Percentiles rank a stretch among this genome's conserved stretches.
Evolutionary conservation across 2,888 invertebrate genomes (phyloP).

Genomic region (Lissocephala sabroskyi): DNA sequence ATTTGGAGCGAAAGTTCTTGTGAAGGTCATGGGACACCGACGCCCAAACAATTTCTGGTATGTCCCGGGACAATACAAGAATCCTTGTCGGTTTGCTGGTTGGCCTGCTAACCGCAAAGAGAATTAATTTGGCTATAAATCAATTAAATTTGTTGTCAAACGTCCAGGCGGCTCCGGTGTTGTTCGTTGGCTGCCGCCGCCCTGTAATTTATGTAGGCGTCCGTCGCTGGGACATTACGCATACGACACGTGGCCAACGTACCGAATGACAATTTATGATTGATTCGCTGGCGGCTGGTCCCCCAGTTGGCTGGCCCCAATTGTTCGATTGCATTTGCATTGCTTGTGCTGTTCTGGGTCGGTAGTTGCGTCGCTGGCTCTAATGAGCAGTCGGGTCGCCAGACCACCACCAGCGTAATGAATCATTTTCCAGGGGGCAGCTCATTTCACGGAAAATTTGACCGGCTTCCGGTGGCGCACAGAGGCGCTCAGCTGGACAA

Average conservation of each 20-base stretch:
- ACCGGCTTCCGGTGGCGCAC: conserved; percentile 55
- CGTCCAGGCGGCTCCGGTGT: conserved; percentile 8
- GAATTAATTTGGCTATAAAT: conserved; percentile 48
- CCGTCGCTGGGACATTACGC: conserved; percentile 22
- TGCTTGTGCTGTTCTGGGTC: not conserved
- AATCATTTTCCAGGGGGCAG: conserved; percentile 35
- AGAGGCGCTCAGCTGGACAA: too few species aligned
- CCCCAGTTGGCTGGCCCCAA: not conserved
- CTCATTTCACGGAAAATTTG: conserved; percentile 61
- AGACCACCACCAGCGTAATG: conserved; percentile 40
- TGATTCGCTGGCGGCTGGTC: conserved; percentile 30
- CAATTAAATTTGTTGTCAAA: conserved; percentile 31
- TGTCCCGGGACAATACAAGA: too few species aligned
- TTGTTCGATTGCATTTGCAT: conserved; percentile 50
- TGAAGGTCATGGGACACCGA: too few species aligned
- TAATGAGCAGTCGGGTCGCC: too few species aligned
- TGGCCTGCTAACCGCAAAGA: not conserved
- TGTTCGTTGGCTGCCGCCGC: too few species aligned
- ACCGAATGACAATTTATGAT: conserved; percentile 52
- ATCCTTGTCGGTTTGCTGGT: too few species aligned
- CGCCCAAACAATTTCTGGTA: too few species aligned
- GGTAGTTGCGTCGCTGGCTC: not conserved
- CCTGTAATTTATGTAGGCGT: not conserved
- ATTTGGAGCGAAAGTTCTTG: too few species aligned
- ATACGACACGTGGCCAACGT: conserved; percentile 21